Conservation (phyloP, 1,140 invertebrate species). For the Solen grandis region DNA sequence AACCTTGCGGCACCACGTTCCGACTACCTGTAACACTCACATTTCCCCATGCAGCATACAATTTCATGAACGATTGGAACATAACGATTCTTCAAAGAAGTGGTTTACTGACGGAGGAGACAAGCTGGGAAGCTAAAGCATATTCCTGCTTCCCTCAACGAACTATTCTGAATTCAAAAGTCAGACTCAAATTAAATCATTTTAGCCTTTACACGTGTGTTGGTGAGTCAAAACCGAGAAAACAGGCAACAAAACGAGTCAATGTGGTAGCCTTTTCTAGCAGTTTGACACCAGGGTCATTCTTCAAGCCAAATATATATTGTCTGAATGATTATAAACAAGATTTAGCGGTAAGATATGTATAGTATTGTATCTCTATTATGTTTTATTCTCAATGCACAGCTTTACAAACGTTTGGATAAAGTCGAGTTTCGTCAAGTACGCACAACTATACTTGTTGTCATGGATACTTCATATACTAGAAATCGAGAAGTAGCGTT, state of each 20-base stretch:
- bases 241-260: slow-evolving; percentile 40
- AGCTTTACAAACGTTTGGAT: neutral
- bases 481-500: no score
- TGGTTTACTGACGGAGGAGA: neutral
- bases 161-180: neutral
- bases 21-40: slow-evolving; percentile 31
- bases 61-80: slow-evolving; percentile 22
- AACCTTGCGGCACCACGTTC: slow-evolving; percentile 31
- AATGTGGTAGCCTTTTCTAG: slow-evolving; percentile 41
- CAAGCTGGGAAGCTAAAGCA: slow-evolving; percentile 27
- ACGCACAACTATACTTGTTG: neutral
- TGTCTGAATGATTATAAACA: slow-evolving; percentile 39
- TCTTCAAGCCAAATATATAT: slow-evolving; percentile 49
- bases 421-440: neutral
- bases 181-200: slow-evolving; percentile 25
- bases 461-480: neutral
- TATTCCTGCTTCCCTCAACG: slow-evolving; percentile 29
- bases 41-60: slow-evolving; percentile 39
- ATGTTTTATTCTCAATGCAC: neutral
- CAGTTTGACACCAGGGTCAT: slow-evolving; percentile 9
- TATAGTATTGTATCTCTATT: neutral
- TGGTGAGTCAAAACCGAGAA: slow-evolving; percentile 40
- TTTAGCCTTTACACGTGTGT: slow-evolving; percentile 38
- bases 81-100: slow-evolving; percentile 27
- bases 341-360: slow-evolving; percentile 28